Evolutionary conservation across 2,888 invertebrate species (phyloP).

Genomic region (Ashinkailepas kermadecensis): DNA sequence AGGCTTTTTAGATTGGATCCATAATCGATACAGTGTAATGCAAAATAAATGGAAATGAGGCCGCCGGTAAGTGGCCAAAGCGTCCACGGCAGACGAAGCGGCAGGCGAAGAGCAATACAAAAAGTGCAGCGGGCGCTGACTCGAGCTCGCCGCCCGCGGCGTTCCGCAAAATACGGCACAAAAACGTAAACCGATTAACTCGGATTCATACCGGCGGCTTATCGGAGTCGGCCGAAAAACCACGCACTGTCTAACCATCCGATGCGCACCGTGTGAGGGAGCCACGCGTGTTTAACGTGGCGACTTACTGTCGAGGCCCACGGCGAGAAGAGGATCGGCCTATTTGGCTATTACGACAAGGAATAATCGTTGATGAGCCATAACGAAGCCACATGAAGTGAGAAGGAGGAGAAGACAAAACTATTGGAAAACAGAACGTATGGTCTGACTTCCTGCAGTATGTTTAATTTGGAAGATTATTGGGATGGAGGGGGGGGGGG

Average conservation of each 20-base stretch:
- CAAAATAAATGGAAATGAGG: constrained; percentile 17
- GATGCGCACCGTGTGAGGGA: not conserved
- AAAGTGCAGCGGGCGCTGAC: not conserved
- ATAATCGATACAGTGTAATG: constrained; percentile 18
- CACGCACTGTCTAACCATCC: not conserved
- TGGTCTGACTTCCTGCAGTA: too few species aligned
- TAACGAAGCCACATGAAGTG: too few species aligned
- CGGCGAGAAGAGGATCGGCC: too few species aligned
- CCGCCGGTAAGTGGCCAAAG: not conserved
- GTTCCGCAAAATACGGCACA: not conserved
- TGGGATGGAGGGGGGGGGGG: too few species aligned
- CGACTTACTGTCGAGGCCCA: too few species aligned
- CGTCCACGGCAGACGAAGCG: not conserved
- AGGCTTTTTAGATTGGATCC: not conserved
- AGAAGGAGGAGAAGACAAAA: too few species aligned
- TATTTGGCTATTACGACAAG: too few species aligned
- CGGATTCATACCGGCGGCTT: not conserved
- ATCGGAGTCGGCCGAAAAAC: not conserved
- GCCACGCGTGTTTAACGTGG: not conserved
- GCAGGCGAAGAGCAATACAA: not conserved
- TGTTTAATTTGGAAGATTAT: too few species aligned
- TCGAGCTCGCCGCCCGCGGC: not conserved
- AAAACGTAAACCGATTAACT: constrained; percentile 12
- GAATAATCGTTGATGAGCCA: too few species aligned
- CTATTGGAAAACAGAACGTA: too few species aligned